Evolutionary conservation across 2,113 vertebrate genomes (phyloP).

Genomic region (Xerus inauris): DNA sequence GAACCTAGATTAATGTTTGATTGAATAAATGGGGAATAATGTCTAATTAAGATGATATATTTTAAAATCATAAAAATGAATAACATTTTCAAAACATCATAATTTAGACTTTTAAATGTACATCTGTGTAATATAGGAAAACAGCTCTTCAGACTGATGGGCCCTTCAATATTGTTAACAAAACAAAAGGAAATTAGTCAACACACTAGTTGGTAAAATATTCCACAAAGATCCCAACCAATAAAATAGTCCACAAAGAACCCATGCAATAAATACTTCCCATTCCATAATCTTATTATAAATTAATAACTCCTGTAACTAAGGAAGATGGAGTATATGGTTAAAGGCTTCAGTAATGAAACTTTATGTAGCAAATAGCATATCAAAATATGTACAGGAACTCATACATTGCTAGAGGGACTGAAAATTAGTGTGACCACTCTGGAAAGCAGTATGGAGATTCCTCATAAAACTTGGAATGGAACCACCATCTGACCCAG

Average conservation of each 20-base stretch:
- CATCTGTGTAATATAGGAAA: background rate
- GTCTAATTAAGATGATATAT: background rate
- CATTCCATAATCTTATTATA: background rate
- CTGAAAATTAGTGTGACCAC: no score
- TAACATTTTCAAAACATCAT: background rate
- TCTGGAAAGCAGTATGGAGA: no score
- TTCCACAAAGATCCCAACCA: background rate
- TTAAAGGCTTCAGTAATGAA: background rate
- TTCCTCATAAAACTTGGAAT: no score
- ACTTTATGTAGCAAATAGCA: background rate
- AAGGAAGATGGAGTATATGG: slow-evolving; percentile 9
- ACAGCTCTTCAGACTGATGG: background rate
- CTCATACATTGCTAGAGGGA: no score
- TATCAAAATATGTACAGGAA: background rate
- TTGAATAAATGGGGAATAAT: background rate
- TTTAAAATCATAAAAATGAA: background rate
- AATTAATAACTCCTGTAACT: background rate
- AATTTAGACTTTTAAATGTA: background rate
- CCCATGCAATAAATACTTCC: background rate
- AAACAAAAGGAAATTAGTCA: background rate
- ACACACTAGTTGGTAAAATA: background rate
- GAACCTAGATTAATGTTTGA: background rate
- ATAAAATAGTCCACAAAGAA: background rate
- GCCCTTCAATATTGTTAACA: background rate
- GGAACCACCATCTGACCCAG: no score